Evolutionary conservation across 2,797 vertebrate species (phyloP).

Genomic region (Cynodonichthys magdalenae): DNA sequence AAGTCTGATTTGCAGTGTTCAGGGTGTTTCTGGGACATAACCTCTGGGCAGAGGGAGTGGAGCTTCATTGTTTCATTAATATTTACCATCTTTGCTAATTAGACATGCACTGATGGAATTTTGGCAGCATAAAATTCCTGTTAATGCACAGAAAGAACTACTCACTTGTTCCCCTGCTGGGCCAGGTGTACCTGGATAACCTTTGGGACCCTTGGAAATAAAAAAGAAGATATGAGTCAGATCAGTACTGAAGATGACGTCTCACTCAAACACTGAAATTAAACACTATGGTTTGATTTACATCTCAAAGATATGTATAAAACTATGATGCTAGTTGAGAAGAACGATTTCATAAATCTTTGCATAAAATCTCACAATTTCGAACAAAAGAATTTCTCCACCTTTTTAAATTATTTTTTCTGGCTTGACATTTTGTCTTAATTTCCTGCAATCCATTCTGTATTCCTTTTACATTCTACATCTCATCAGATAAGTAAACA

Average conservation of each 20-base stretch:
- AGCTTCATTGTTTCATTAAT: background rate
- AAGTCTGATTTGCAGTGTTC: background rate
- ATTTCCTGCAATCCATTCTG: no score
- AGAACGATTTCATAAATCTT: background rate
- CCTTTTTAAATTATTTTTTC: no score
- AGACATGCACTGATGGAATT: background rate
- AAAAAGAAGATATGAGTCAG: background rate
- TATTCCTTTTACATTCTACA: no score
- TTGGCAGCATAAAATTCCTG: background rate
- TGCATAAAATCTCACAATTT: background rate
- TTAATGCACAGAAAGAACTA: slow-evolving; percentile 7
- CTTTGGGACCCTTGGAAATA: slow-evolving; percentile 71
- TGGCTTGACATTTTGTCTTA: no score
- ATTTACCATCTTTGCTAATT: background rate
- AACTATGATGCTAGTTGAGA: no score
- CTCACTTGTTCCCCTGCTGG: slow-evolving; percentile 83
- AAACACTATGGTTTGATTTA: no score
- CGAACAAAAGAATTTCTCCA: no score
- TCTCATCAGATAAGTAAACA: no score
- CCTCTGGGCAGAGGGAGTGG: background rate
- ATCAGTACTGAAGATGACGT: background rate
- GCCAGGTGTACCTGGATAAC: slow-evolving; percentile 80
- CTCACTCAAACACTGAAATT: no score
- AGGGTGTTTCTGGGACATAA: no score
- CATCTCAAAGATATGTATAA: no score